Evolutionary conservation across 1,140 invertebrate species (phyloP).

Genomic region (Meloidogyne exigua): DNA sequence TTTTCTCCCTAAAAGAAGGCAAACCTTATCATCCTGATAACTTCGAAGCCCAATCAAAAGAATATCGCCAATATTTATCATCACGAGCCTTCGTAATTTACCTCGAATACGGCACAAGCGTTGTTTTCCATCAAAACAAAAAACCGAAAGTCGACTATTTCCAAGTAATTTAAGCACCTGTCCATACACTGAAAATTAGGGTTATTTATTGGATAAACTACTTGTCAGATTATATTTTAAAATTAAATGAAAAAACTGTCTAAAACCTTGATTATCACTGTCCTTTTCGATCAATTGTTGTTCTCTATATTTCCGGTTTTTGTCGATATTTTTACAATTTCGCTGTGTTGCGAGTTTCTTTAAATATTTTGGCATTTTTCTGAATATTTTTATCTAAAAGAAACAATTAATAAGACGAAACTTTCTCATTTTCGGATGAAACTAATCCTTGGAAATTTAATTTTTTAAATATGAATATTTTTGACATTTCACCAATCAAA

Average conservation of each 20-base stretch:
- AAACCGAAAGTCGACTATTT: constrained; percentile 94
- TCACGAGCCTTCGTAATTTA: constrained; percentile 89
- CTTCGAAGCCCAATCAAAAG: constrained; percentile 90
- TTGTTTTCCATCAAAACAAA: constrained; percentile 98
- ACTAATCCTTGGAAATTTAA: not conserved
- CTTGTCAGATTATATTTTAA: too few species aligned
- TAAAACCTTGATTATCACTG: constrained; percentile 80
- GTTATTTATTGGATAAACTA: too few species aligned
- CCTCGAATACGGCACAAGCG: constrained; percentile 98
- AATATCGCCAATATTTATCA: constrained; percentile 98
- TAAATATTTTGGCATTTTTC: not conserved
- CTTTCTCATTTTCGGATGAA: not conserved
- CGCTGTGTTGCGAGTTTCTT: not conserved
- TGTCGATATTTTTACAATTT: not conserved
- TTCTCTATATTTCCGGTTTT: not conserved
- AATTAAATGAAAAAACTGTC: too few species aligned
- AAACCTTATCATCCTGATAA: constrained; percentile 90
- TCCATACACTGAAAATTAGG: constrained; percentile 78
- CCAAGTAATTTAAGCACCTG: constrained; percentile 99
- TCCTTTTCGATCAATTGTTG: constrained; percentile 81
- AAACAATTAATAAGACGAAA: not conserved
- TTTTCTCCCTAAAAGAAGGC: too few species aligned
- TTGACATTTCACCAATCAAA: not conserved
- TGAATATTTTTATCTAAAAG: not conserved
- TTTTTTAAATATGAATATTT: not conserved